Evolutionary conservation across 64 coral and sea anemone species (phyloP).

Genomic region (Pocillopora damicornis): DNA sequence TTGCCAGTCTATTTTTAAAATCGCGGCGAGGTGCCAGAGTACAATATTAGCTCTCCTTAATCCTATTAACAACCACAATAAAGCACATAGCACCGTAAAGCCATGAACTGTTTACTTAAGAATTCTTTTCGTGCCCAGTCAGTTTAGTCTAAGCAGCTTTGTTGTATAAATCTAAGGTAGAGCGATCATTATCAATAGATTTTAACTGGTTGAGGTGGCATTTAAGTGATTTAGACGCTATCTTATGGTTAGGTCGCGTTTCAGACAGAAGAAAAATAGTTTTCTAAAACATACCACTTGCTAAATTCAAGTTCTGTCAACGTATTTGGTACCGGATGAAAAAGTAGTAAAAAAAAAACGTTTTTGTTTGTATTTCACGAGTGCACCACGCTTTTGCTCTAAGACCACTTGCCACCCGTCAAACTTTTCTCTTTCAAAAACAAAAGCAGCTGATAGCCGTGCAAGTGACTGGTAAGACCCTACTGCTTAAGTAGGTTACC

Average conservation of each 20-base stretch:
- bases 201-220: background rate
- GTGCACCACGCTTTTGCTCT: background rate
- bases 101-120: background rate
- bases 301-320: background rate
- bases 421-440: background rate
- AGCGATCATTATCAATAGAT: background rate
- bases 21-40: background rate
- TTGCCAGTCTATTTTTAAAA: background rate
- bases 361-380: background rate
- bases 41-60: background rate
- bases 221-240: background rate
- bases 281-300: background rate
- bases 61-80: background rate
- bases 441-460: background rate
- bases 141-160: background rate
- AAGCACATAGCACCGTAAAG: background rate
- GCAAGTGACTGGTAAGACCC: background rate
- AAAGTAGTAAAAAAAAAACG: background rate
- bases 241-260: background rate
- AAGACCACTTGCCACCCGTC: background rate
- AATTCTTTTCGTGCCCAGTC: slow-evolving; percentile 19
- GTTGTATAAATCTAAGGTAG: background rate
- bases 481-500: background rate
- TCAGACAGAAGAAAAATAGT: slow-evolving; percentile 9
- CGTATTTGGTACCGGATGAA: background rate